Conservation (phyloP, 2,113 vertebrate genomes). For the Sinocyclocheilus anshuiensis region DNA sequence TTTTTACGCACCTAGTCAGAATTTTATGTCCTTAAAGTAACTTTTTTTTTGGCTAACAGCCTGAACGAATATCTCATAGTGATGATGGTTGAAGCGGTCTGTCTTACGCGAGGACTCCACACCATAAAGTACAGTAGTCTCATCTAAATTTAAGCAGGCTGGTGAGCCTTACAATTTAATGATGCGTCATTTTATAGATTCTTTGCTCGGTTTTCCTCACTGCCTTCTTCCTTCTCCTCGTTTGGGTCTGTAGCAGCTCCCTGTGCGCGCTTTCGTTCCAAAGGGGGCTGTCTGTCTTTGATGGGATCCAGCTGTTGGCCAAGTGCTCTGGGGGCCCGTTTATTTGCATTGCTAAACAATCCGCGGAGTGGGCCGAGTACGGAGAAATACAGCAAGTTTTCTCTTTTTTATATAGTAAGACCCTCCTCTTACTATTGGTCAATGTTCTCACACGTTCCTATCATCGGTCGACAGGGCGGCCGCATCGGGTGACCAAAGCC, state of each 20-base stretch:
- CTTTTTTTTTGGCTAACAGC: no score
- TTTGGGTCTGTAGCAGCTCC: conserved; percentile 49
- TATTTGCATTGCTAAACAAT: conserved; percentile 96
- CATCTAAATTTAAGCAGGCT: conserved; percentile 4
- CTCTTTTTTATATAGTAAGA: conserved; percentile 77
- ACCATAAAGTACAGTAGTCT: conserved; percentile 9
- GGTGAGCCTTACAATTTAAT: conserved; percentile 28
- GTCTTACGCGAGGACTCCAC: neutral
- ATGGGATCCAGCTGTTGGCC: conserved; percentile 95
- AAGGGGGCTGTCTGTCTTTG: conserved; percentile 87
- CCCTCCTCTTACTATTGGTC: conserved; percentile 85
- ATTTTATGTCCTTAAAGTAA: neutral
- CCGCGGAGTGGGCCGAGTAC: conserved; percentile 65
- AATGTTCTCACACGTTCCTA: conserved; percentile 65
- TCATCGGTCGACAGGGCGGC: conserved; percentile 80
- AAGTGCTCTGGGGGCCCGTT: conserved; percentile 76
- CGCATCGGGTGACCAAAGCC: conserved; percentile 81
- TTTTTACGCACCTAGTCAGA: neutral
- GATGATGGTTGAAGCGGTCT: neutral
- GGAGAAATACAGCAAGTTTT: conserved; percentile 78
- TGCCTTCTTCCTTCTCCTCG: neutral
- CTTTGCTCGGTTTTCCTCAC: neutral
- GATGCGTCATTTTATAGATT: conserved; percentile 21
- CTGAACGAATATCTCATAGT: neutral
- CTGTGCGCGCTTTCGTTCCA: conserved; percentile 48